Base-by-base conservation (phyloP, 2,113 vertebrate genomes). In the Rynchops niger region DNA sequence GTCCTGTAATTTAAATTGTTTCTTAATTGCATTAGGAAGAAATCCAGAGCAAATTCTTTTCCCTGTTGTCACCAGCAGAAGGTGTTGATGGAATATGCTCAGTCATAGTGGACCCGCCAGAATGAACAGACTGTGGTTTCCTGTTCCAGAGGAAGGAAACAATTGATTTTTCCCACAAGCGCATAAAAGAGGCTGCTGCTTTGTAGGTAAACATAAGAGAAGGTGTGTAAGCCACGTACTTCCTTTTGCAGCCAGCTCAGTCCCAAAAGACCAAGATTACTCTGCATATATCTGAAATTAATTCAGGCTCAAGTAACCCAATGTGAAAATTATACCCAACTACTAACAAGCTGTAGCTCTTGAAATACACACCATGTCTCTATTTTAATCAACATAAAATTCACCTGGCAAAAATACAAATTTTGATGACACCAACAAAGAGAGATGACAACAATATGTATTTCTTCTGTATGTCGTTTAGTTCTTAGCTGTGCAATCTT, bases 111-210 rank as follows among this genome's bases (percentile, higher is more conserved):
- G 65, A 52, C 71, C 45, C 2, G 42, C 85, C 90, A 89, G 73
- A 91, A 94, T 19, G 86, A 95, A 79, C 62, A 95, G 93, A 95
- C 77, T 87, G 83, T 40, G 91, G 77, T 93, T 96, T 95, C 89
- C 89, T 97, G 80, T 82, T 92, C 69, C 83, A 82, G 82, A 42
- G 88, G 86, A 95, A 94, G 73, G 70, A 92, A 92, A 89, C 94
- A 91, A 96, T 79, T 85, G 81, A 3, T 7, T 89, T 95, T 90
- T 77, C 73, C 84, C 87, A 94, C 78, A 93, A 82, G 86, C 4
- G 3, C 65, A 70, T 79, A 53, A 83, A 93, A 94, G 66, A 69
- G 50, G 73, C 66, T 96, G 49, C 45, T 90, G 49, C 34, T 82
- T 89, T 90, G 66, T 85, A 93, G 61, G 81, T 76, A 91, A 96